A percentile compares a stretch with the other conserved stretches of the same genome.
phyloP scores from a whole-genome alignment of 2,888 invertebrate species.

The Amblyteles armatorius region DNA sequence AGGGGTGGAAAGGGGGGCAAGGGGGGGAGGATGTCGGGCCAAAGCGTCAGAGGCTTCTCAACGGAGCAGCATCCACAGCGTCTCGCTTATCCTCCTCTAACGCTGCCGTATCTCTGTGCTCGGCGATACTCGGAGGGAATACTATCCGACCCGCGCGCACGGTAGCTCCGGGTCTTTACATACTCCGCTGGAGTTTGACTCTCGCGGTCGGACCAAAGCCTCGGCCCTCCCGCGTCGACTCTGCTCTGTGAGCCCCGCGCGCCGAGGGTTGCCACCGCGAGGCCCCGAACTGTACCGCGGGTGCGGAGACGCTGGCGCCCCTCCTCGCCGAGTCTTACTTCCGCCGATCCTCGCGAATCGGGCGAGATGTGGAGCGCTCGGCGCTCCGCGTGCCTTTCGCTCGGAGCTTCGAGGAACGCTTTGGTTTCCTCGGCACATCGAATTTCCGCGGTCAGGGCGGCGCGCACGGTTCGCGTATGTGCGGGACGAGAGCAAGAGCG shows the following conservation, averaged over 20 bases:
- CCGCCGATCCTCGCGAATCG: slow-evolving; percentile 41
- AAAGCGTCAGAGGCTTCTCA: slow-evolving; percentile 59
- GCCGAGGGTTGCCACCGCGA: slow-evolving; percentile 34
- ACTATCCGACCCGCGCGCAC: slow-evolving; percentile 28
- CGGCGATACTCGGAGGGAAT: slow-evolving; percentile 37
- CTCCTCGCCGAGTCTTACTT: slow-evolving; percentile 49
- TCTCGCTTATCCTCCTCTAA: slow-evolving; percentile 49
- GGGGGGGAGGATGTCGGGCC: slow-evolving; percentile 47
- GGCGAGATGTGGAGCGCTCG: slow-evolving; percentile 31
- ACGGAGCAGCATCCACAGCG: slow-evolving; percentile 7
- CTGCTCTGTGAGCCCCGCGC: slow-evolving; percentile 35
- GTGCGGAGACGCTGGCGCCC: slow-evolving; percentile 18
- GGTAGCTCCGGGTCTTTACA: slow-evolving; percentile 72
- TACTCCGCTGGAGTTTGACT: slow-evolving; percentile 77
- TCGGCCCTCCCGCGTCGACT: slow-evolving; percentile 25
- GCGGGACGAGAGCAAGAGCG: background rate
- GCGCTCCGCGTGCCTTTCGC: slow-evolving; percentile 20
- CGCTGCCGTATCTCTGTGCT: slow-evolving; percentile 40
- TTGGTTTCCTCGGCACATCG: slow-evolving; percentile 34
- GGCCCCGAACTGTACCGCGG: slow-evolving; percentile 5
- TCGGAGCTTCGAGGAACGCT: slow-evolving; percentile 35
- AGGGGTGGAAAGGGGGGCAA: slow-evolving; percentile 40
- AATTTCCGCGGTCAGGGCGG: background rate
- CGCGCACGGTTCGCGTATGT: background rate
- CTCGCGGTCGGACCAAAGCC: slow-evolving; percentile 79